phyloP scores from a whole-genome alignment of 2,797 vertebrate species.

The Anabas testudineus region DNA sequence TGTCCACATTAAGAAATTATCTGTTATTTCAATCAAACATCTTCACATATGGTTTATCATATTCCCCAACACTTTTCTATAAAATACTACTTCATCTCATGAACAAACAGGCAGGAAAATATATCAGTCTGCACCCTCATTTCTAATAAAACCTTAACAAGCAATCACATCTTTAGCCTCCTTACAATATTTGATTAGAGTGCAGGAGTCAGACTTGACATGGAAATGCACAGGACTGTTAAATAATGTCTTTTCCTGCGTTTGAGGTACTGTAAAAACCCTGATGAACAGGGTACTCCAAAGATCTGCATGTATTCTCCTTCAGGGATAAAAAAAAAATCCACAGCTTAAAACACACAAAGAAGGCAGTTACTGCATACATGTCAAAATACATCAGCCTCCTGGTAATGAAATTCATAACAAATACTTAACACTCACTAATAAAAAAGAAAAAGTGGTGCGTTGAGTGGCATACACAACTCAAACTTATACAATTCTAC shows the following conservation, averaged over 20 bases:
- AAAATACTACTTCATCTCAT: conserved; percentile 53
- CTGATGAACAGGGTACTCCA: conserved; percentile 44
- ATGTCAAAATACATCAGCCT: conserved; percentile 40
- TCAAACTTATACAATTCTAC: conserved; percentile 51
- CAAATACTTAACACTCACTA: conserved; percentile 36
- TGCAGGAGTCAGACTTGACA: conserved; percentile 52
- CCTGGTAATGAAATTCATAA: conserved; percentile 33
- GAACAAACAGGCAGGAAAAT: conserved; percentile 40
- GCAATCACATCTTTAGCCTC: conserved; percentile 18
- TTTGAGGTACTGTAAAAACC: conserved; percentile 66
- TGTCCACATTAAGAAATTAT: conserved; percentile 63
- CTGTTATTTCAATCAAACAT: conserved; percentile 40
- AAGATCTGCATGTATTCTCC: conserved; percentile 37
- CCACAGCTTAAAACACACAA: conserved; percentile 34
- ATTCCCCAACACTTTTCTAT: conserved; percentile 39
- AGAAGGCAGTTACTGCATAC: conserved; percentile 55
- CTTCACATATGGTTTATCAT: conserved; percentile 32
- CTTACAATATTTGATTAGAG: conserved; percentile 32
- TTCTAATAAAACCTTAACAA: conserved; percentile 32
- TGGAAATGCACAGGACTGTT: conserved; percentile 31
- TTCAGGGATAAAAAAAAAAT: conserved; percentile 18
- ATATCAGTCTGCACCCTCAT: conserved; percentile 9
- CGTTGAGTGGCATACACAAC: conserved; percentile 50
- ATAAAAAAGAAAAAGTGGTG: conserved; percentile 30
- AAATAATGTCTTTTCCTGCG: conserved; percentile 41